phyloP scores from a whole-genome alignment of 1,140 invertebrate genomes.

The Drosophila gunungcola region DNA sequence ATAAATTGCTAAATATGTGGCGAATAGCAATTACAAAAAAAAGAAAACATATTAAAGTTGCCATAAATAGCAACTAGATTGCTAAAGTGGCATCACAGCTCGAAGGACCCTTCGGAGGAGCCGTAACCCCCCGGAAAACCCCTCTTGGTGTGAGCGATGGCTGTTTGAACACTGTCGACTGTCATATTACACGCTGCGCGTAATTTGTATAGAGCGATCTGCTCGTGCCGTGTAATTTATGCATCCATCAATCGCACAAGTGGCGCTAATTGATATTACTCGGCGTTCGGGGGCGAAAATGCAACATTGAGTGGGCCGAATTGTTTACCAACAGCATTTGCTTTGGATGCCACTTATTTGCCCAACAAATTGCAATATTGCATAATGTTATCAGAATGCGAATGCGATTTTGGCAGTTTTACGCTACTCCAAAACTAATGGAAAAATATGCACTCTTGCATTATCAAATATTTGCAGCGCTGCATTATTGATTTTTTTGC shows the following conservation, averaged over 20 bases:
- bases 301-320: conserved; percentile 16
- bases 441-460: background rate
- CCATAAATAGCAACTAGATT: no score
- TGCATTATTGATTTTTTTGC: conserved; percentile 41
- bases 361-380: conserved; percentile 21
- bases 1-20: no score
- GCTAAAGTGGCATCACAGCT: background rate
- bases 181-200: conserved; percentile 63
- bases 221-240: conserved; percentile 53
- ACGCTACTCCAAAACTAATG: conserved; percentile 5
- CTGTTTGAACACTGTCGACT: conserved; percentile 53
- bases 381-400: conserved; percentile 23
- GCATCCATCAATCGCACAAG: conserved; percentile 67
- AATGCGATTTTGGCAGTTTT: conserved; percentile 18
- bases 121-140: background rate
- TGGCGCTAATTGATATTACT: conserved; percentile 54
- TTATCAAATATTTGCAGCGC: conserved; percentile 34
- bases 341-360: conserved; percentile 28
- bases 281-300: conserved; percentile 5
- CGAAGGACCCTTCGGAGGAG: background rate
- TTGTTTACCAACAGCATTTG: conserved; percentile 30
- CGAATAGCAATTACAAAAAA: no score
- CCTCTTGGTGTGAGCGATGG: conserved; percentile 57
- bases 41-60: no score
- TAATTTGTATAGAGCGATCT: conserved; percentile 56